Evolutionary conservation across 2,888 invertebrate genomes (phyloP).

Genomic region (Stenichneumon culpator): DNA sequence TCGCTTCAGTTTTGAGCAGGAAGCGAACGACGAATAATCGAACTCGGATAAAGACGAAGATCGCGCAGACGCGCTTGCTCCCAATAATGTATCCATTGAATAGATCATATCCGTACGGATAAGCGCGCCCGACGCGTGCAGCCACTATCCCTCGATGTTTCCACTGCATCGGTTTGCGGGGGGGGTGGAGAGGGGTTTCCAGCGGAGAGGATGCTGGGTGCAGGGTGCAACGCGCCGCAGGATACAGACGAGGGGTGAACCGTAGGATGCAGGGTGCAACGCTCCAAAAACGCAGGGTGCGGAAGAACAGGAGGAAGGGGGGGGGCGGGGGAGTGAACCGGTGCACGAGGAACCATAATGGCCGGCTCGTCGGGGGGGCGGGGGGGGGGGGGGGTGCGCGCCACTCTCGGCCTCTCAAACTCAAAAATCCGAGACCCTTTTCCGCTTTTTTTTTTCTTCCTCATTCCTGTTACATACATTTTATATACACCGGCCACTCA

Average conservation of each 20-base stretch:
- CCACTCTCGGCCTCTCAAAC: conserved; percentile 53
- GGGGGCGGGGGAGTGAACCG: conserved; percentile 44
- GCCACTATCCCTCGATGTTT: conserved; percentile 17
- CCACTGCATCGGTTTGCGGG: conserved; percentile 38
- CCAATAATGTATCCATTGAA: conserved; percentile 21
- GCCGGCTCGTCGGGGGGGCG: background rate
- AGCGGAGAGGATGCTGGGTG: background rate
- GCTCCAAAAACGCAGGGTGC: conserved; percentile 39
- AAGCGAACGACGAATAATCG: background rate
- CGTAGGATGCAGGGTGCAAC: conserved; percentile 40
- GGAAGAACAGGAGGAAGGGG: background rate
- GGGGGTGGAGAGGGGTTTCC: background rate
- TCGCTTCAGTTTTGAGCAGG: background rate
- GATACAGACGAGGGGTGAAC: conserved; percentile 14
- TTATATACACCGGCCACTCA: conserved; percentile 36
- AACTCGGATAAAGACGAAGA: background rate
- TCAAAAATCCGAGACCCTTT: conserved; percentile 62
- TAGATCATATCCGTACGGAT: conserved; percentile 4
- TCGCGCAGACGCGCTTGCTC: background rate
- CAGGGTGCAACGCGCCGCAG: conserved; percentile 38
- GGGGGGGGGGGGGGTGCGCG: background rate
- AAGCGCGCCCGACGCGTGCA: conserved; percentile 29
- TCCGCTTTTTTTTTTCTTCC: conserved; percentile 29
- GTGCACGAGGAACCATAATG: conserved; percentile 26
- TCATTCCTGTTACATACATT: conserved; percentile 13